Evolutionary conservation across 1,140 invertebrate species (phyloP).

Genomic region (Zaprionus capensis): DNA sequence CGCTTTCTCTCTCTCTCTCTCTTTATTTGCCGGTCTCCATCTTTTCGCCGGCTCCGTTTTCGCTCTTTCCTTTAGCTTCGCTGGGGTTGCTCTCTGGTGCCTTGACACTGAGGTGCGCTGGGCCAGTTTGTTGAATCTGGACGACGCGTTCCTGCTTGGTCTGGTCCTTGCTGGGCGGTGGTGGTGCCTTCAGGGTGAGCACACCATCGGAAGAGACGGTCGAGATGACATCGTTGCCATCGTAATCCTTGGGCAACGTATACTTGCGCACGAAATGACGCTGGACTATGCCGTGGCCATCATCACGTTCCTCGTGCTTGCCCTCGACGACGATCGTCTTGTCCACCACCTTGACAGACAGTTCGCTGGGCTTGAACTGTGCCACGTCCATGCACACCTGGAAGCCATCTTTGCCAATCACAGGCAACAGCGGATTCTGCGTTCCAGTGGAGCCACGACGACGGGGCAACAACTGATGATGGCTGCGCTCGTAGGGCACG

Average conservation of each 20-base stretch:
- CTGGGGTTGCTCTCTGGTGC: slow-evolving; percentile 43
- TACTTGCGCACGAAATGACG: slow-evolving; percentile 91
- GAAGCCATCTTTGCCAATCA: slow-evolving; percentile 86
- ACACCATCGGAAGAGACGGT: slow-evolving; percentile 91
- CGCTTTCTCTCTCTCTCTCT: not conserved
- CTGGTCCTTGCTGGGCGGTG: slow-evolving; percentile 79
- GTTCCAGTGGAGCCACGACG: slow-evolving; percentile 26
- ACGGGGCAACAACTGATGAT: slow-evolving; percentile 50
- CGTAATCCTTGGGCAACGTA: slow-evolving; percentile 88
- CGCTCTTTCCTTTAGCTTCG: slow-evolving; percentile 51
- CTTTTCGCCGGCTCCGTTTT: slow-evolving; percentile 67
- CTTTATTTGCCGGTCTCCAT: slow-evolving; percentile 72
- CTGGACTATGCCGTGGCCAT: slow-evolving; percentile 90
- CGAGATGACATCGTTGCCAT: slow-evolving; percentile 88
- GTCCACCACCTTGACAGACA: slow-evolving; percentile 91
- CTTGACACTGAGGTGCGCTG: slow-evolving; percentile 80
- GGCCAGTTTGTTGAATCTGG: slow-evolving; percentile 84
- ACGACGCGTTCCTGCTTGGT: slow-evolving; percentile 84
- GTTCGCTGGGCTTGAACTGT: slow-evolving; percentile 93
- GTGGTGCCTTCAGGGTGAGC: slow-evolving; percentile 88
- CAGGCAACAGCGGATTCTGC: slow-evolving; percentile 54
- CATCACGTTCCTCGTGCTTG: slow-evolving; percentile 91
- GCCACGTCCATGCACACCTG: slow-evolving; percentile 92
- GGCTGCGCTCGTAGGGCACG: slow-evolving; percentile 52
- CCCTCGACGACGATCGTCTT: slow-evolving; percentile 88